These are phyloP conservation scores for Triplophysa siluroides DNA, from an alignment of 2,113 vertebrate species.

Conservation along the genomic window DNA sequence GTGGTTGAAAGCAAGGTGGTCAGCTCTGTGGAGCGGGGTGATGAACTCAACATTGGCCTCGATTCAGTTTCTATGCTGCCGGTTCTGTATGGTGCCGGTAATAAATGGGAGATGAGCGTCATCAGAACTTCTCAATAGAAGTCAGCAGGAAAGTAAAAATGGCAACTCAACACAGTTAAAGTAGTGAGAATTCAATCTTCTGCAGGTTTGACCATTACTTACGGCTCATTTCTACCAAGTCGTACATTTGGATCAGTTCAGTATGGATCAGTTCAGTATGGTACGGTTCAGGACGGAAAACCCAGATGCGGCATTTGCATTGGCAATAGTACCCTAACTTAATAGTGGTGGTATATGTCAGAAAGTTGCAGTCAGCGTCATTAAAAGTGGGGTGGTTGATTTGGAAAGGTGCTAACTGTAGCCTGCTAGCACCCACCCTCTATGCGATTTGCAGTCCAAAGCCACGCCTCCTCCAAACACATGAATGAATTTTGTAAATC, in stretches of 20 bases:
- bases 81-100: neutral
- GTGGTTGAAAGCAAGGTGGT: neutral
- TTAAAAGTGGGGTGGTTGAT: too few species aligned
- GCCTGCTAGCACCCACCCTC: too few species aligned
- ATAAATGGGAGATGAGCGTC: neutral
- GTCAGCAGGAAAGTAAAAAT: neutral
- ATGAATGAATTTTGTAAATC: too few species aligned
- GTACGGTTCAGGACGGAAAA: too few species aligned
- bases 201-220: constrained; percentile 15
- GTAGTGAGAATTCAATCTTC: constrained; percentile 32
- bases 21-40: constrained; percentile 14
- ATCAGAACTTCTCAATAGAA: constrained; percentile 22
- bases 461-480: too few species aligned
- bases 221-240: neutral
- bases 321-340: too few species aligned
- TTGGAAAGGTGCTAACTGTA: too few species aligned
- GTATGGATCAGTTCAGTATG: too few species aligned
- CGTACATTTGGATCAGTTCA: neutral
- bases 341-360: too few species aligned
- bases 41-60: neutral
- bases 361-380: too few species aligned
- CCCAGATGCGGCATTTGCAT: too few species aligned
- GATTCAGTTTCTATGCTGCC: neutral
- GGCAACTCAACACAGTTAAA: constrained; percentile 37
- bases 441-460: too few species aligned